Evolutionary conservation across 2,888 invertebrate species (phyloP), one percentile per base, ranked within the genome.

Genomic region (Apoda limacodes): DNA sequence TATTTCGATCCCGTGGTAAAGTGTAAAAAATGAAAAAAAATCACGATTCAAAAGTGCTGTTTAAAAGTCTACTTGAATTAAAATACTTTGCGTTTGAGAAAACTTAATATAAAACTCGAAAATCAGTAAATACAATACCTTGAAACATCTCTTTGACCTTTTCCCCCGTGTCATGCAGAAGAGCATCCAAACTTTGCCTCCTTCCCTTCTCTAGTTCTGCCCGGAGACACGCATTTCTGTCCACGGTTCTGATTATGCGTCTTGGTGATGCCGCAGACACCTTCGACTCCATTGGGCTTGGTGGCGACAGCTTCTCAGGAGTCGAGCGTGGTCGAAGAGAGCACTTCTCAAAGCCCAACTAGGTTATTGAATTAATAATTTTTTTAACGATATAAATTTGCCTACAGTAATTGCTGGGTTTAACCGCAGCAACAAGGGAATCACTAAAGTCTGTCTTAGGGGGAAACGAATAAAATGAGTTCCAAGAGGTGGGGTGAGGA

Each of bases 101-200:
- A n/a, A n/a, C n/a, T n/a, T n/a, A n/a, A n/a, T n/a, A n/a, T n/a
- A n/a, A n/a, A n/a, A n/a, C n/a, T n/a, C n/a, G n/a, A n/a, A n/a
- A n/a, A n/a, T n/a, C n/a, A n/a, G n/a, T n/a, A n/a, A n/a, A n/a
- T n/a, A n/a, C n/a, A n/a, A n/a, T n/a, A 54, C 92, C 90, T 58
- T 91, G 90, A 45, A 92, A 87, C 52, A 91, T 88, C 67, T 92
- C 92, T 63, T 92, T 92, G 38, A 92, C 88, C 52, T 88, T 86
- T 61, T 90, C 91, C 20, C 91, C 86, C 1, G 91, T 91, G 42
- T 90, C 90, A 19, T 86, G 85, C 54, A 91, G 82, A 13, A 92
- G 57, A 36, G 89, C 87, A 50, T 92, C 92, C 17, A 92, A 68
- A 40, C 91, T 91, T 61, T 90, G 91, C 13, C 92, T 70, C 28